Conservation (phyloP, 2,888 invertebrate genomes). For the Aleiodes alternator region DNA sequence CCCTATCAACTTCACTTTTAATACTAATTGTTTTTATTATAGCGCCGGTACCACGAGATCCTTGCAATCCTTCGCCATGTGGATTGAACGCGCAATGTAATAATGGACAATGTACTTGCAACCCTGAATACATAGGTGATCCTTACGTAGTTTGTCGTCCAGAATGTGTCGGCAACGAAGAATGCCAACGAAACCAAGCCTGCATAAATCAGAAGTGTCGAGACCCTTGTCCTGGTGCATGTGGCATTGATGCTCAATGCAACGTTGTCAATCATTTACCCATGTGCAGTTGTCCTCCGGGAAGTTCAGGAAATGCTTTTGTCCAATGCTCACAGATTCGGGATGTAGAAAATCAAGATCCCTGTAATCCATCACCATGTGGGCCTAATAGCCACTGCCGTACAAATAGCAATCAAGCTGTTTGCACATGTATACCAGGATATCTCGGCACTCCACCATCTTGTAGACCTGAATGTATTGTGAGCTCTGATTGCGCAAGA, state of each 20-base stretch:
- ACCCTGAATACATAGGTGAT: constrained; percentile 79
- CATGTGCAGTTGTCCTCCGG: constrained; percentile 80
- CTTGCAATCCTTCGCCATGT: constrained; percentile 84
- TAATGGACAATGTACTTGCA: constrained; percentile 80
- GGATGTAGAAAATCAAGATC: constrained; percentile 37
- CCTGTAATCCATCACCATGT: constrained; percentile 77
- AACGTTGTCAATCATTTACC: constrained; percentile 82
- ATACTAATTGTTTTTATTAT: constrained; percentile 53
- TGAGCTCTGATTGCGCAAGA: constrained; percentile 87
- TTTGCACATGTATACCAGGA: constrained; percentile 86
- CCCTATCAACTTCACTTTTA: constrained; percentile 28
- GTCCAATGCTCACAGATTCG: constrained; percentile 77
- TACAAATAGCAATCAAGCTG: constrained; percentile 78
- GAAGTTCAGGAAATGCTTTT: constrained; percentile 85
- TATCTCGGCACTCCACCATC: constrained; percentile 84
- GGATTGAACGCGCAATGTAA: constrained; percentile 82
- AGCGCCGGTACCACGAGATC: constrained; percentile 69
- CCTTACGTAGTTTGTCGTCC: constrained; percentile 76
- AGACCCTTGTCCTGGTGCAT: constrained; percentile 84
- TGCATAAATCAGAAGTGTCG: constrained; percentile 75
- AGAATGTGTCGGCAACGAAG: constrained; percentile 74
- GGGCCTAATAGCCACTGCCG: constrained; percentile 86
- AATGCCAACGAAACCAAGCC: constrained; percentile 73
- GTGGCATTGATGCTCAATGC: constrained; percentile 85
- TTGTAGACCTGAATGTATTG: constrained; percentile 89